Percentiles rank a stretch among this genome's conserved stretches.
Evolutionary conservation across 2,888 invertebrate species (phyloP).

Genomic region (Junonia oenone): DNA sequence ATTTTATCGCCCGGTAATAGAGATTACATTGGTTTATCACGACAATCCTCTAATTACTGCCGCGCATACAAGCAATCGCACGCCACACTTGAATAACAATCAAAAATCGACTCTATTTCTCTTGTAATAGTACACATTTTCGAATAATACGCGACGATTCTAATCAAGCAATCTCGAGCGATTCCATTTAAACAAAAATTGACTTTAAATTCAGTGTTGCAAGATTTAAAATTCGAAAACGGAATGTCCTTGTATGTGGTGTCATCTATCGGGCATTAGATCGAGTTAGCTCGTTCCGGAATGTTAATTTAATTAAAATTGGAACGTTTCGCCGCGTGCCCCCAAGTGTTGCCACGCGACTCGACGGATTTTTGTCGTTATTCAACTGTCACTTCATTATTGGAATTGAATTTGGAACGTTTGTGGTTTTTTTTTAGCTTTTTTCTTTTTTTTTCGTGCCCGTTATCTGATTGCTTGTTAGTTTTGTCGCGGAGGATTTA

Average conservation of each 20-base stretch:
- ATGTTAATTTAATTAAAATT: conserved; percentile 77
- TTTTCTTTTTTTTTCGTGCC: background rate
- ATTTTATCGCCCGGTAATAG: conserved; percentile 66
- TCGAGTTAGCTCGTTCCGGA: conserved; percentile 48
- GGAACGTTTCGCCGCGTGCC: conserved; percentile 56
- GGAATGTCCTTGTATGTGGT: conserved; percentile 7
- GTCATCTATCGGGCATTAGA: conserved; percentile 44
- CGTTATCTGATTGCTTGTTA: conserved; percentile 21
- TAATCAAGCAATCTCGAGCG: conserved; percentile 35
- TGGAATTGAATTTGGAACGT: conserved; percentile 51
- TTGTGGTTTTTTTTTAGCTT: conserved; percentile 18
- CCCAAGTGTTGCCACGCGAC: conserved; percentile 63
- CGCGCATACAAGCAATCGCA: conserved; percentile 49
- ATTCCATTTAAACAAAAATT: conserved; percentile 22
- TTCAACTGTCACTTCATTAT: conserved; percentile 69
- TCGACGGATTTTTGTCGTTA: conserved; percentile 48
- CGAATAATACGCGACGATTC: conserved; percentile 5
- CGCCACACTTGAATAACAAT: conserved; percentile 39
- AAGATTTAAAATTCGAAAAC: conserved; percentile 30
- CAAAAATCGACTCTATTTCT: conserved; percentile 36
- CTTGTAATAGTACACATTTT: conserved; percentile 32
- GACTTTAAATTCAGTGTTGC: conserved; percentile 25
- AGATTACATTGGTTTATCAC: conserved; percentile 71
- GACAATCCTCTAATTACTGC: conserved; percentile 61
- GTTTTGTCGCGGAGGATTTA: conserved; percentile 7